Percentiles rank a stretch among this genome's conserved stretches.
These are phyloP conservation scores for Columba livia DNA, from an alignment of 2,113 vertebrate species.

Conservation along the genomic window DNA sequence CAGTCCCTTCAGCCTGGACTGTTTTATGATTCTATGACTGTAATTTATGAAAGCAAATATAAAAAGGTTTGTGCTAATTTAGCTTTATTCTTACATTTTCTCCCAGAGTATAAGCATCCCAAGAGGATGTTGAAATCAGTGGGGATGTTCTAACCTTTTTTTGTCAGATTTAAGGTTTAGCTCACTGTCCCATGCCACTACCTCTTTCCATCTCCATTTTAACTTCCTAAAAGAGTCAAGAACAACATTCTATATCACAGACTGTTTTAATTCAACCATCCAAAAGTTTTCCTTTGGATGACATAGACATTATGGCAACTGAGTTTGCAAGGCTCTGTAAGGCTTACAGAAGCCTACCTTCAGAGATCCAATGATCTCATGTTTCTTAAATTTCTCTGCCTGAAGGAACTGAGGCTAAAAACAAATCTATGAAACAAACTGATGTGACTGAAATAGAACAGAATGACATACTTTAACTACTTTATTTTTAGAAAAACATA, in stretches of 20 bases:
- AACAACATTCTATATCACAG: not conserved
- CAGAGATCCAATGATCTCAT: not conserved
- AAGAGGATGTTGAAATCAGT: not conserved
- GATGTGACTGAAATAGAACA: constrained; percentile 47
- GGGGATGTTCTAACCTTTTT: not conserved
- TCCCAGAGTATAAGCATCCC: not conserved
- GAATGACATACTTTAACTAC: constrained; percentile 41
- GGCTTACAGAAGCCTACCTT: not conserved
- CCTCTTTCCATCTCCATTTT: not conserved
- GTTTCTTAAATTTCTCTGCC: constrained; percentile 32
- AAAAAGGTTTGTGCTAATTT: not conserved
- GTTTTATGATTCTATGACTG: not conserved
- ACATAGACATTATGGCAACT: not conserved
- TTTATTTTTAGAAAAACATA: constrained; percentile 42
- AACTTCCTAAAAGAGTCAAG: not conserved
- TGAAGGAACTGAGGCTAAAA: constrained; percentile 32
- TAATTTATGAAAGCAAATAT: not conserved
- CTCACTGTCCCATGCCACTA: not conserved
- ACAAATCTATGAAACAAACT: constrained; percentile 33
- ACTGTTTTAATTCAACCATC: not conserved
- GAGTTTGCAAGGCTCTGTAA: not conserved
- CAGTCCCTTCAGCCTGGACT: not conserved
- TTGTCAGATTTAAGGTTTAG: not conserved
- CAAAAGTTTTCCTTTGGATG: not conserved
- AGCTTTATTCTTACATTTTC: not conserved